phyloP scores from a whole-genome alignment of 2,888 invertebrate species.

The Dinocampus coccinellae region DNA sequence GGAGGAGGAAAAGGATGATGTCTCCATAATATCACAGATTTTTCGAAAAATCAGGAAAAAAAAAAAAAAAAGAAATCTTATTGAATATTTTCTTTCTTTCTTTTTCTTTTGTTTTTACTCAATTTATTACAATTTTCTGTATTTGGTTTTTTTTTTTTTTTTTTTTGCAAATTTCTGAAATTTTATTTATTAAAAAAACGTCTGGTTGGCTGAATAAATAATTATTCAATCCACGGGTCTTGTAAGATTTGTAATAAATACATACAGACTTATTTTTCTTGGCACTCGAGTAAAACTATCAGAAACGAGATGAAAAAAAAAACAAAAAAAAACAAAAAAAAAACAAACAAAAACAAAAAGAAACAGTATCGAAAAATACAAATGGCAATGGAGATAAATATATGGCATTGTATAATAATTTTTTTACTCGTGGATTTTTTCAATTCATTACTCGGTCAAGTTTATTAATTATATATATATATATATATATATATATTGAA shows the following conservation, averaged over 20 bases:
- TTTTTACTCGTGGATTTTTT: neutral
- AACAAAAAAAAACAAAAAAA: neutral
- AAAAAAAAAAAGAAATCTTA: conserved; percentile 39
- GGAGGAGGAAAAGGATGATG: no score
- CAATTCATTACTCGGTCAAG: neutral
- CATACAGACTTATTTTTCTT: conserved; percentile 21
- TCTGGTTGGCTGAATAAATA: conserved; percentile 15
- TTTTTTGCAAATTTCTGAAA: conserved; percentile 17
- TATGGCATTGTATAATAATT: neutral
- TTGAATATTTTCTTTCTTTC: conserved; percentile 9
- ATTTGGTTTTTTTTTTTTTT: conserved; percentile 35
- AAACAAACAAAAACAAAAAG: conserved; percentile 33
- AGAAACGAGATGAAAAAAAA: neutral
- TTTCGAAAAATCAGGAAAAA: conserved; percentile 49
- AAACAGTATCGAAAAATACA: conserved; percentile 34
- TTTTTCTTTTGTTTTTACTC: neutral
- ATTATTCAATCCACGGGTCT: neutral
- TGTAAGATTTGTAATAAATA: neutral
- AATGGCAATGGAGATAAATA: conserved; percentile 8
- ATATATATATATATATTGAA: neutral
- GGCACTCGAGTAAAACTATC: conserved; percentile 29
- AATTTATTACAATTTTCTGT: conserved; percentile 19
- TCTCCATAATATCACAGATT: conserved; percentile 66
- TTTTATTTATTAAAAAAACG: neutral
- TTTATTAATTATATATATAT: neutral